Evolutionary conservation across 2,888 invertebrate genomes (phyloP), one percentile per base, ranked within the genome.

Genomic region (Drosophila pseudotalamancana): DNA sequence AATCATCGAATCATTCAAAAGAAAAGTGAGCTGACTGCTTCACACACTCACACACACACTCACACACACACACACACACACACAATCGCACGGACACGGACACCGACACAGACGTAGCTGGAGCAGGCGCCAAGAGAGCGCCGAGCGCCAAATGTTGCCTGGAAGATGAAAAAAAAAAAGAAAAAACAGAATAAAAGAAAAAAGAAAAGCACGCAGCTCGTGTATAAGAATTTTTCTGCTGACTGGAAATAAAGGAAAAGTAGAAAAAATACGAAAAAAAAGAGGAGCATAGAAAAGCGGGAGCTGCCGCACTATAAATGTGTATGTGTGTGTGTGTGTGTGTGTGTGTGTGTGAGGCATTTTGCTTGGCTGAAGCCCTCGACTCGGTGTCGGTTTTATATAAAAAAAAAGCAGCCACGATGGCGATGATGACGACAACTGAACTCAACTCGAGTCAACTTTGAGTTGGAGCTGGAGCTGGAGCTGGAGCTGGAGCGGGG

Each of bases 1-100:
- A 91, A 91, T 91, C 91, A 91, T 91, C 91, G 91, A 91, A 91
- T 91, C 91, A 90, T 90, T 90, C 89, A 89, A 89, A 90, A 90
- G 90, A 89, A 89, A 89, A 89, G 84, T 83, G 82, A 82, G 80
- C 81, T 84, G 82, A 79, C 82, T 73, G 76, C 87, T 74, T 65
- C 70, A 77, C 70, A 78, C 77, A 64, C 59, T 72, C 68, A 61
- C 70, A 59, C 57, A 43, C 67, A 57, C 60, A 63, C 49, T 62
- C 49, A 51, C 54, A 59, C 48, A 56, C 45, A 35, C 14, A 12
- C 46, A n/a, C n/a, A n/a, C n/a, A n/a, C 70, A 77, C 70, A 78
- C 77, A 64, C 59, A 71, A 66, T 59, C 70, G 56, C 57, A 43
- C 67, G 56, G 59, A 63, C 49, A 63, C 49, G 49, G 51, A 59